Evolutionary conservation across 1,140 invertebrate species (phyloP).

Genomic region (Drosophila melanica): DNA sequence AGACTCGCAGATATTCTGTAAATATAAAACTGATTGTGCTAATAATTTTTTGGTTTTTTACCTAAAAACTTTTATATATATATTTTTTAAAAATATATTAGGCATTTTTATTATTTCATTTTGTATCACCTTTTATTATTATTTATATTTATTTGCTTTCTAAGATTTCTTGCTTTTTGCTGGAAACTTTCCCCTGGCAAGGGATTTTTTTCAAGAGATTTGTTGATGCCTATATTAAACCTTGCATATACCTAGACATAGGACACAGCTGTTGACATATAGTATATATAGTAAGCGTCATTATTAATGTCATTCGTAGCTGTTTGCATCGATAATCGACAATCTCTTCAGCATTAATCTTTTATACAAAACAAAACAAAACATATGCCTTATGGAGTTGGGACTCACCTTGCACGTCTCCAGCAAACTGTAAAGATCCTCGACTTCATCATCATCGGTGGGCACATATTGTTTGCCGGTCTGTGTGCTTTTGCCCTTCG

Average conservation of each 20-base stretch:
- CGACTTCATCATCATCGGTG: conserved; percentile 98
- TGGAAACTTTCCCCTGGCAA: too few relatives aligned
- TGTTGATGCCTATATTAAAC: too few relatives aligned
- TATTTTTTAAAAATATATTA: too few relatives aligned
- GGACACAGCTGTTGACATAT: not conserved
- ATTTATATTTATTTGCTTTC: too few relatives aligned
- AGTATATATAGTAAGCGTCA: conserved; percentile 1
- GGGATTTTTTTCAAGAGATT: too few relatives aligned
- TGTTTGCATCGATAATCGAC: conserved; percentile 15
- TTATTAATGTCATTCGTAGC: conserved; percentile 11
- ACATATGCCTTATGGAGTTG: not conserved
- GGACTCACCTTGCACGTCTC: conserved; percentile 91
- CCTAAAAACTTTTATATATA: too few relatives aligned
- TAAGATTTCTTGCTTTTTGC: too few relatives aligned
- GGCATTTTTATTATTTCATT: too few relatives aligned
- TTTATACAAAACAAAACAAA: not conserved
- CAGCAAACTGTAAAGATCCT: conserved; percentile 96
- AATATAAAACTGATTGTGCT: not conserved
- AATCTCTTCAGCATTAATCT: conserved; percentile 24
- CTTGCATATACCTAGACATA: too few relatives aligned
- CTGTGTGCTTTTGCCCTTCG: conserved; percentile 91
- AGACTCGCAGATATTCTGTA: conserved; percentile 1
- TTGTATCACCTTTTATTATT: too few relatives aligned
- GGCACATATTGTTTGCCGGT: conserved; percentile 93
- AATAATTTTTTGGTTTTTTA: too few relatives aligned